phyloP scores from a whole-genome alignment of 2,888 invertebrate species.

The Ophion ellenae region DNA sequence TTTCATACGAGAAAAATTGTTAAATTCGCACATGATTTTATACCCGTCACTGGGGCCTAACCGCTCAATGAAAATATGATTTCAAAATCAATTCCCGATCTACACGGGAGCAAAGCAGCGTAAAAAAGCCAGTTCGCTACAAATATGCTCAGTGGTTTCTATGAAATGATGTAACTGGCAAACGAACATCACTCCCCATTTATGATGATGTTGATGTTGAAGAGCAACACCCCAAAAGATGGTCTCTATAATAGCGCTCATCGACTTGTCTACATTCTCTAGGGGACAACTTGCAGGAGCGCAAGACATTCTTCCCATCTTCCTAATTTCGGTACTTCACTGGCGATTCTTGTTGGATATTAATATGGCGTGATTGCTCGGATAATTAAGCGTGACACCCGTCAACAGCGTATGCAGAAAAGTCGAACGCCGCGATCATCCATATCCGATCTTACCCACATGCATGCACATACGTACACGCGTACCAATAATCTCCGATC shows the following conservation, averaged over 20 bases:
- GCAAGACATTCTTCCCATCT: constrained; percentile 3
- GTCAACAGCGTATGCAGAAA: constrained; percentile 21
- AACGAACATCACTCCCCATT: background rate
- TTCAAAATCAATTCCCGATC: no score
- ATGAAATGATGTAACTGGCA: no score
- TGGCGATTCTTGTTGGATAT: background rate
- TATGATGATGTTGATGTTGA: background rate
- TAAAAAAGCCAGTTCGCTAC: no score
- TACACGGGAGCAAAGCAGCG: no score
- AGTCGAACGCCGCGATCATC: constrained; percentile 22
- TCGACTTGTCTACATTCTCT: background rate
- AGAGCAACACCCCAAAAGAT: background rate
- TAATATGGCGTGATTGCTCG: constrained; percentile 40
- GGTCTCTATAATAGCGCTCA: no score
- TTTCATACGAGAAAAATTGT: no score
- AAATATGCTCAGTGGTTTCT: no score
- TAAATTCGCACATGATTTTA: no score
- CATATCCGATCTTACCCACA: constrained; percentile 14
- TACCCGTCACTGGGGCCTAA: no score
- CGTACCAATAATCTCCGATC: constrained; percentile 50
- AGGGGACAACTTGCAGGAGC: background rate
- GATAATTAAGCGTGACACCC: constrained; percentile 59
- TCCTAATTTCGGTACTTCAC: background rate
- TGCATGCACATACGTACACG: background rate
- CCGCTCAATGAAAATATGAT: no score